phyloP scores from a whole-genome alignment of 1,140 invertebrate genomes.

The Pachyrhynchus sulphureomaculatus region DNA sequence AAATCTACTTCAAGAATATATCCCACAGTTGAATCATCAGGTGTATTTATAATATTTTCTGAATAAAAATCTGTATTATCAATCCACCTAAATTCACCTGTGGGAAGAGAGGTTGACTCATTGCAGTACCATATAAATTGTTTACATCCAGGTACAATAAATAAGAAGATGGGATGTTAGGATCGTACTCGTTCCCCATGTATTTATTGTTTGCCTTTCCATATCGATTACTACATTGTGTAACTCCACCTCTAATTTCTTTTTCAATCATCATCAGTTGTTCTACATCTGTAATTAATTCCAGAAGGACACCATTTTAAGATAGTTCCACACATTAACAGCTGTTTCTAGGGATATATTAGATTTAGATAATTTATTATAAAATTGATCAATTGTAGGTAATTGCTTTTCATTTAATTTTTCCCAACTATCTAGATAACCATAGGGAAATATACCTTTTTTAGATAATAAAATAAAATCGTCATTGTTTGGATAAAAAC shows the following conservation, averaged over 20 bases:
- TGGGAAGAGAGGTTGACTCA: slow-evolving; percentile 53
- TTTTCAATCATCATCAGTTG: slow-evolving; percentile 46
- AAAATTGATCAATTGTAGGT: slow-evolving; percentile 30
- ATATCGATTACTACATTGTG: slow-evolving; percentile 44
- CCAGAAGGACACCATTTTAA: slow-evolving; percentile 7
- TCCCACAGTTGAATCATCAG: slow-evolving; percentile 43
- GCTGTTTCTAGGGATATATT: slow-evolving; percentile 42
- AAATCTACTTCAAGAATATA: slow-evolving; percentile 27
- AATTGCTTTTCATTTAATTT: neutral
- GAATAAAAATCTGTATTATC: slow-evolving; percentile 35
- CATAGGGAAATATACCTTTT: slow-evolving; percentile 46
- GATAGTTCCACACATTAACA: slow-evolving; percentile 53
- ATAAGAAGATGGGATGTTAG: slow-evolving; percentile 30
- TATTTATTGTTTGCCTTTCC: slow-evolving; percentile 50
- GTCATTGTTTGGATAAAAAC: slow-evolving; percentile 16
- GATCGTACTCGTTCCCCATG: slow-evolving; percentile 49
- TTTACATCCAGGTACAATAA: slow-evolving; percentile 53
- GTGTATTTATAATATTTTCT: slow-evolving; percentile 39
- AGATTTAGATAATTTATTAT: slow-evolving; percentile 48
- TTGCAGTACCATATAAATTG: slow-evolving; percentile 55
- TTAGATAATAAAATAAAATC: slow-evolving; percentile 40
- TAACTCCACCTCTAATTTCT: slow-evolving; percentile 30
- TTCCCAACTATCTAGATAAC: slow-evolving; percentile 35
- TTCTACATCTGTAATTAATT: slow-evolving; percentile 47
- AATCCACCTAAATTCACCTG: slow-evolving; percentile 52